phyloP scores from a whole-genome alignment of 23 tunicate species.

The Halocynthia aurantium region DNA sequence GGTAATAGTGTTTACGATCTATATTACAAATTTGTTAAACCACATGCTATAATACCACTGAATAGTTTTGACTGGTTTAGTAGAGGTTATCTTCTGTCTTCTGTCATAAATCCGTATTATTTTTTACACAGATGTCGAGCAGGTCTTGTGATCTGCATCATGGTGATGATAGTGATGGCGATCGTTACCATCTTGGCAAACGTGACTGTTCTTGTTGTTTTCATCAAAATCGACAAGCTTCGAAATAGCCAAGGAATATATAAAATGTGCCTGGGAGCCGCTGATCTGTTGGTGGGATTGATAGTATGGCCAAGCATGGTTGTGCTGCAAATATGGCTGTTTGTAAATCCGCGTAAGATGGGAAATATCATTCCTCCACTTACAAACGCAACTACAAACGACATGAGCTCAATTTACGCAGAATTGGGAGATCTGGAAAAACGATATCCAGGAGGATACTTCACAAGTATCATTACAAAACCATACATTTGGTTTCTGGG shows the following conservation, averaged over 20 bases:
- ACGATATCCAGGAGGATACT: constrained; percentile 14
- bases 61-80: background rate
- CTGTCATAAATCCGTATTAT: background rate
- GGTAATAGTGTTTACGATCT: constrained; percentile 6
- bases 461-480: background rate
- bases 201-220: constrained; percentile 35
- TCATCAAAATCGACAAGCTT: constrained; percentile 22
- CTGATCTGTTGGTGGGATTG: constrained; percentile 55
- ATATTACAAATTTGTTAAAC: no score
- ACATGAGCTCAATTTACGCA: no score
- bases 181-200: constrained; percentile 39
- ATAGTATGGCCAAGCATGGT: constrained; percentile 59
- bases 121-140: constrained; percentile 47
- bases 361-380: constrained; percentile 2
- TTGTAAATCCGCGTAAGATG: constrained; percentile 13
- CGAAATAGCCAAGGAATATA: constrained; percentile 71
- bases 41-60: background rate
- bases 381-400: no score
- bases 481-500: background rate
- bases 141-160: constrained; percentile 41
- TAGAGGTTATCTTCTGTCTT: background rate
- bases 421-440: background rate
- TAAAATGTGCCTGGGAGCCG: constrained; percentile 53
- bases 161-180: constrained; percentile 32
- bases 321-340: constrained; percentile 5